Conservation (phyloP, 30 jellyfish, hydroid and myxozoan genomes). For the Pseudorhiza aurosa region DNA sequence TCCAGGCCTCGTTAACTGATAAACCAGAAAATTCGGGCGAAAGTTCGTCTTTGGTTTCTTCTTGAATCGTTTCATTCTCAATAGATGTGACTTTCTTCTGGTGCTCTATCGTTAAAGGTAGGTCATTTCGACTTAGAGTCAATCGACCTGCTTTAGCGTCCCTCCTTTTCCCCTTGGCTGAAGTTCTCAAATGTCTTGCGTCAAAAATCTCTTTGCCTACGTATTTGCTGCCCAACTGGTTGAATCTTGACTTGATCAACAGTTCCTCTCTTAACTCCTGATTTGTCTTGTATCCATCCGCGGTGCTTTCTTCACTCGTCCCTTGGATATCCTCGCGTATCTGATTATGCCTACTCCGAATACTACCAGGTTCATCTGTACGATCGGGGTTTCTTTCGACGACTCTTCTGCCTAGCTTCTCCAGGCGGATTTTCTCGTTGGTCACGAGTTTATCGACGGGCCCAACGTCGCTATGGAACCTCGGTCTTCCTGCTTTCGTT, state of each 20-base stretch:
- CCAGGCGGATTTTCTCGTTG: conserved; percentile 9
- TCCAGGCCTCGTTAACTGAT: neutral
- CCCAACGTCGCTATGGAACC: conserved; percentile 39
- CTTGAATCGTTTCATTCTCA: neutral
- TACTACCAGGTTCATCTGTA: neutral
- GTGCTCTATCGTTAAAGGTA: neutral
- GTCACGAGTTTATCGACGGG: conserved; percentile 11
- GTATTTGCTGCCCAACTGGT: conserved; percentile 66
- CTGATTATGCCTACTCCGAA: neutral
- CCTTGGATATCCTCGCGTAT: neutral
- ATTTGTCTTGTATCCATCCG: conserved; percentile 34
- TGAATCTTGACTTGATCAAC: conserved; percentile 59
- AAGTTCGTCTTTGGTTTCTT: neutral
- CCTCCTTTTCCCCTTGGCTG: neutral
- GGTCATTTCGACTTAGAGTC: neutral
- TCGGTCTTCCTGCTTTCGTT: conserved; percentile 8
- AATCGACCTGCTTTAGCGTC: neutral
- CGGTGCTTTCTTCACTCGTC: neutral
- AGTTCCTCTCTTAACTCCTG: conserved; percentile 55
- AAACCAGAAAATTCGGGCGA: neutral
- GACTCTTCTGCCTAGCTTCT: neutral
- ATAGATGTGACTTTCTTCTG: neutral
- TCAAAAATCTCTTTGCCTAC: conserved; percentile 51
- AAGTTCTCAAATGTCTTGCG: neutral
- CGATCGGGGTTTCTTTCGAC: neutral